phyloP scores from a whole-genome alignment of 53 echinoderm and acorn worm species.

The Hippasteria phrygiana region DNA sequence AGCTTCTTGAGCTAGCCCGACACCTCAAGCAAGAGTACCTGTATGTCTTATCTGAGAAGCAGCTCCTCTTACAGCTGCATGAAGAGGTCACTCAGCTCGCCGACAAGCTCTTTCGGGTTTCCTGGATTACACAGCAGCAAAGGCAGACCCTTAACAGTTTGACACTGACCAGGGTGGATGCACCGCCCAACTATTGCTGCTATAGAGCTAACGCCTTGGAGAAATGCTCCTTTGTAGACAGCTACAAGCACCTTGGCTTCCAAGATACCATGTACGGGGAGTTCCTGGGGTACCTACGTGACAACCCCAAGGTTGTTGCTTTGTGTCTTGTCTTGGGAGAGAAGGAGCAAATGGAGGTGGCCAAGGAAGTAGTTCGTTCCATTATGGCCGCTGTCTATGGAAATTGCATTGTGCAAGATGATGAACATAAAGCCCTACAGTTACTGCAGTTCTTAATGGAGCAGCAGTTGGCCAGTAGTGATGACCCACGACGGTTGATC shows the following conservation, averaged over 20 bases:
- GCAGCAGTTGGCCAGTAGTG: slow-evolving; percentile 80
- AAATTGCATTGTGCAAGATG: slow-evolving; percentile 88
- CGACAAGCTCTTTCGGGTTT: slow-evolving; percentile 83
- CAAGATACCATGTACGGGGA: slow-evolving; percentile 90
- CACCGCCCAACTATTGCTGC: slow-evolving; percentile 89
- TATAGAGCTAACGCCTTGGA: slow-evolving; percentile 94
- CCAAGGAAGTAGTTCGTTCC: slow-evolving; percentile 68
- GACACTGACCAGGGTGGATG: slow-evolving; percentile 77
- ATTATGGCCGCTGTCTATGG: slow-evolving; percentile 89
- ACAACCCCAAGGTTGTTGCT: slow-evolving; percentile 80
- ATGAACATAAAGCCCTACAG: slow-evolving; percentile 80
- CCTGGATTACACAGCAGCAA: slow-evolving; percentile 96
- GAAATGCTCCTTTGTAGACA: slow-evolving; percentile 83
- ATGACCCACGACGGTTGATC: slow-evolving; percentile 86
- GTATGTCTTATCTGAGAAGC: slow-evolving; percentile 89
- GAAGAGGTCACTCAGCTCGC: slow-evolving; percentile 87
- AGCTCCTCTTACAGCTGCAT: slow-evolving; percentile 76
- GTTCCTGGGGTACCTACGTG: slow-evolving; percentile 79
- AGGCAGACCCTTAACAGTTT: slow-evolving; percentile 91
- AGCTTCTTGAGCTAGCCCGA: slow-evolving; percentile 84
- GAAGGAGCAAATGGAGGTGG: slow-evolving; percentile 58
- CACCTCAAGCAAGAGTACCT: slow-evolving; percentile 93
- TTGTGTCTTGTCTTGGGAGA: slow-evolving; percentile 82
- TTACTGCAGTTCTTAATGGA: slow-evolving; percentile 85
- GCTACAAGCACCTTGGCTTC: slow-evolving; percentile 84